These are phyloP conservation scores for Microtus ochrogaster DNA, from an alignment of 2,113 vertebrate genomes.

Conservation along the genomic window DNA sequence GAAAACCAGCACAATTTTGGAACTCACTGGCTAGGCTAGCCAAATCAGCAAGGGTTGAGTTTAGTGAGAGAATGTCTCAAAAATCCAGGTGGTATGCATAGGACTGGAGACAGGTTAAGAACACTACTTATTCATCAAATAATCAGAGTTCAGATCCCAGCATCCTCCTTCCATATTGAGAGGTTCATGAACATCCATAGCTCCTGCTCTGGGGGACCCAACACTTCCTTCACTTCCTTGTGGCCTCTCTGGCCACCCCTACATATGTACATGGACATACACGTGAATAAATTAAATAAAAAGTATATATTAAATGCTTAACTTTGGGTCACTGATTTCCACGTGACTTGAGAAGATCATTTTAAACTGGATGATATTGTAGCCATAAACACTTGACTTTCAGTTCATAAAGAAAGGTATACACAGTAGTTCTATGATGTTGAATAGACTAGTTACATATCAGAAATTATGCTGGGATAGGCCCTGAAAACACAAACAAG, in stretches of 20 bases:
- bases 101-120: neutral
- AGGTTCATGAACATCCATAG: neutral
- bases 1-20: neutral
- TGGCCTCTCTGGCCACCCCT: neutral
- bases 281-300: neutral
- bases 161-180: neutral
- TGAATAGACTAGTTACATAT: neutral
- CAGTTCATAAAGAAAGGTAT: neutral
- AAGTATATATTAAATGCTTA: neutral
- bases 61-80: neutral
- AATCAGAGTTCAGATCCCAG: neutral
- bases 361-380: neutral
- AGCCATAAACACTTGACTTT: neutral
- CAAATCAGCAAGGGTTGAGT: neutral
- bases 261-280: neutral
- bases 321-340: neutral
- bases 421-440: fast-evolving
- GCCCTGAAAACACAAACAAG: neutral
- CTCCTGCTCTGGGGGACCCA: neutral
- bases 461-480: neutral
- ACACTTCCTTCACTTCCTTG: neutral
- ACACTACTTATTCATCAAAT: neutral
- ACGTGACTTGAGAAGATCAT: neutral
- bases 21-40: neutral
- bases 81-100: neutral